Evolutionary conservation across 2,113 vertebrate genomes (phyloP), one percentile per base, ranked within the genome.

Genomic region (Potamarius usumacintae): DNA sequence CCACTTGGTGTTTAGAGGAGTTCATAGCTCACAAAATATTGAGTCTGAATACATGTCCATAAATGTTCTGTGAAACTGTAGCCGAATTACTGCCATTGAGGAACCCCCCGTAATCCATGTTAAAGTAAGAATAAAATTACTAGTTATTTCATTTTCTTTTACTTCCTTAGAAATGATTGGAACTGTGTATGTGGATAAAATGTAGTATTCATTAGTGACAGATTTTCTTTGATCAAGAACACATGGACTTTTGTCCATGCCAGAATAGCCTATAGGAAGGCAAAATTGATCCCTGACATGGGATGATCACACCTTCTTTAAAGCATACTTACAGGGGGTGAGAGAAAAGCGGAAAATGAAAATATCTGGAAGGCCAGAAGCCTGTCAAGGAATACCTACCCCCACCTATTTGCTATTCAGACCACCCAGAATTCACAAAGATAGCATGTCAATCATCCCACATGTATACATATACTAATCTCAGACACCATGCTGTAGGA

Each of bases 391-490:
- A 82, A 87, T 60, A 77, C 63, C 72, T 48, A 71, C 86, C 90
- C 55, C 85, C 87, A 82, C 30, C 52, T 25, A 53, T 77, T 55
- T 30, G 83, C 52, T 2, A 25, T 34, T 42, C 58, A 89, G 95
- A 95, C 94, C 95, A 95, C 94, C 94, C 95, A 94, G 89, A 90
- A 60, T 85, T 89, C 90, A 86, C 1, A 86, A 86, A 48, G 89
- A 90, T 85, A 48, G 83, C 84, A 92, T 93, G 95, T 93, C 94
- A 94, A 80, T 95, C 94, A 94, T 89, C 53, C 88, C 85, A 82
- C 84, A 86, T 50, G 83, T 72, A 86, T 65, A 71, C 80, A 85
- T 58, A 85, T 71, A 48, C 52, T 18, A 67, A 67, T 55, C 50
- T 60, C 42, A 67, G 71, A 86, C 53, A 50, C 72, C 62, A 80